Percentiles rank a stretch among this genome's conserved stretches.
Conservation (phyloP, 2,797 vertebrate species). For the Paratrypauchen microcephalus region DNA sequence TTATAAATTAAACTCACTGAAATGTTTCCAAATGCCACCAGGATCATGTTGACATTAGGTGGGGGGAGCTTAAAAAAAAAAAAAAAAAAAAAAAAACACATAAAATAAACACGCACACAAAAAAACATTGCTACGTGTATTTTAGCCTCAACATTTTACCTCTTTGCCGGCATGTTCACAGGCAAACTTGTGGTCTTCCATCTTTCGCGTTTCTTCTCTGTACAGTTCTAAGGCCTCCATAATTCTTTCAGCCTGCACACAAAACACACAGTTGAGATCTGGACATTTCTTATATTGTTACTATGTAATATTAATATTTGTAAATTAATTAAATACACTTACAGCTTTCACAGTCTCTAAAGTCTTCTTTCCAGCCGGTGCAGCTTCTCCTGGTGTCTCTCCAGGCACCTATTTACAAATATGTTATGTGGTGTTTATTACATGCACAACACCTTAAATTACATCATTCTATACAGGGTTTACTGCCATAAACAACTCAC, state of each 20-base stretch:
- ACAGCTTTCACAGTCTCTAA: constrained; percentile 96
- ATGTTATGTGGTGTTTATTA: constrained; percentile 8
- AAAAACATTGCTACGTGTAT: neutral
- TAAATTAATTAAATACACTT: constrained; percentile 57
- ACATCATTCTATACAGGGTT: neutral
- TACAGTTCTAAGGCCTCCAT: constrained; percentile 96
- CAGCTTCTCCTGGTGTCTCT: constrained; percentile 86
- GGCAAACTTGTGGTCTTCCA: constrained; percentile 83
- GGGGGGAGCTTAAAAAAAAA: constrained; percentile 75
- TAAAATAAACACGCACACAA: neutral
- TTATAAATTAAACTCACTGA: constrained; percentile 79
- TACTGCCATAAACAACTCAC: neutral
- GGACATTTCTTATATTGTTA: neutral
- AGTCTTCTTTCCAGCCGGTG: constrained; percentile 90
- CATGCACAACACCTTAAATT: neutral
- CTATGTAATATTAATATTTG: neutral
- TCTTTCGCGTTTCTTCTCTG: constrained; percentile 84
- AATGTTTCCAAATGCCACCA: constrained; percentile 86
- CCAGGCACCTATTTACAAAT: constrained; percentile 86
- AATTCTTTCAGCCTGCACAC: constrained; percentile 87
- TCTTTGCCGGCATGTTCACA: constrained; percentile 87
- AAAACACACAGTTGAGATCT: neutral
- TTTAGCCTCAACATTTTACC: constrained; percentile 64
- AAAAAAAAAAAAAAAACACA: neutral
- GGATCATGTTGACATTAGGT: constrained; percentile 85